Evolutionary conservation across 2,888 invertebrate genomes (phyloP).

Genomic region (Phymatocera aterrima): DNA sequence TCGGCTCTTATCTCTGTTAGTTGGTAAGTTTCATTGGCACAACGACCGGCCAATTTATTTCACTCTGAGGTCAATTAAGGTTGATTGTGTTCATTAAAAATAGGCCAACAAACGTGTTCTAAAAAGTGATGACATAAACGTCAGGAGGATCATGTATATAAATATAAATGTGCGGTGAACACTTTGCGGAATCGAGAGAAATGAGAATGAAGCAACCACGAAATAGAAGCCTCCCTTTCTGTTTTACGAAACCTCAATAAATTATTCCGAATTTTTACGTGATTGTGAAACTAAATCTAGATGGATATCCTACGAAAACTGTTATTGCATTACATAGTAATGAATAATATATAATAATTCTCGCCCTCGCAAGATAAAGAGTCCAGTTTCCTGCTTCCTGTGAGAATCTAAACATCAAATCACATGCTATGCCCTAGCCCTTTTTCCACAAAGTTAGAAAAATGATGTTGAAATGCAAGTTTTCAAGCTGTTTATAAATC

Average conservation of each 20-base stretch:
- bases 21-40: slow-evolving; percentile 45
- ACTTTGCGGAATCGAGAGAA: neutral
- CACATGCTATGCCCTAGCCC: neutral
- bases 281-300: no score
- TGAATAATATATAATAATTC: no score
- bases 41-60: slow-evolving; percentile 53
- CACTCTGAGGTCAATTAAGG: slow-evolving; percentile 53
- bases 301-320: no score
- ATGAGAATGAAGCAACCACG: neutral
- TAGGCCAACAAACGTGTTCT: slow-evolving; percentile 40
- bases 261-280: no score
- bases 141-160: no score
- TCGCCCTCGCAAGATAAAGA: no score
- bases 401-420: neutral
- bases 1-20: slow-evolving; percentile 26
- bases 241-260: no score
- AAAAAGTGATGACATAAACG: slow-evolving; percentile 39
- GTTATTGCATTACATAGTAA: no score
- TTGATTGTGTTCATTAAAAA: slow-evolving; percentile 44
- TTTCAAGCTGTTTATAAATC: neutral
- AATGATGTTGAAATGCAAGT: slow-evolving; percentile 5
- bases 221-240: no score
- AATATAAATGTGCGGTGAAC: neutral
- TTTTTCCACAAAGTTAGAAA: neutral
- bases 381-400: no score